Base-by-base conservation (phyloP, 2,888 invertebrate genomes). In the Cyaniris semiargus region DNA sequence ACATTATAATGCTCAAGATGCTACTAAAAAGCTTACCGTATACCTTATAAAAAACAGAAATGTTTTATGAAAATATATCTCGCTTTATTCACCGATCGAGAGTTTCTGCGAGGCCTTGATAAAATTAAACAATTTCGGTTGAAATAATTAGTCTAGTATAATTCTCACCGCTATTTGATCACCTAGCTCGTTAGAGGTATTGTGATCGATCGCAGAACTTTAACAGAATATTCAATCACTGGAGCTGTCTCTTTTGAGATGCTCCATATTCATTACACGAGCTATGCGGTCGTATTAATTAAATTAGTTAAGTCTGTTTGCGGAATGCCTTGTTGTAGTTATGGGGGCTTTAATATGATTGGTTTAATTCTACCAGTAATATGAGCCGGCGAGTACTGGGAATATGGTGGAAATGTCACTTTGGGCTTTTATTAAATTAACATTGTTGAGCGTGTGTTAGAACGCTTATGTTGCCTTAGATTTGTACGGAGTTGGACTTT, bases 171-270 rank as follows among this genome's bases (percentile, higher is more conserved):
- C 74, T 23, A 23, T 66, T 66, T 66, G 66, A 66, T 66, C 66
- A 31, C 66, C 48, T 23, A 48, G 23, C 77, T 77, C 72, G 72
- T 77, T 72, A 74, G 60, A 72, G 38, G 70, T 70, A 71, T 44
- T 72, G 79, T 78, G 80, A 81, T 81, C 79, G 81, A 81, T 80
- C 76, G 76, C 70, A 56, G 53, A 77, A 80, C 71, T 80, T 79
- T 66, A 75, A 70, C 75, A 77, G 80, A 79, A 80, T 80, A 81
- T 81, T 81, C 81, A 79, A 82, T 82, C 81, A 81, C 79, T 71
- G 74, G 48, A 48, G 53, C 77, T 74, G 81, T 81, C 79, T 77
- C 78, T 80, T 79, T 77, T 75, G 78, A 76, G 78, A 77, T 81
- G 77, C 78, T 81, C 77, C 79, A 79, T 80, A 81, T 79, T 80